These are phyloP conservation scores for Eristalis tenax DNA, from an alignment of 2,888 invertebrate species.

Conservation along the genomic window DNA sequence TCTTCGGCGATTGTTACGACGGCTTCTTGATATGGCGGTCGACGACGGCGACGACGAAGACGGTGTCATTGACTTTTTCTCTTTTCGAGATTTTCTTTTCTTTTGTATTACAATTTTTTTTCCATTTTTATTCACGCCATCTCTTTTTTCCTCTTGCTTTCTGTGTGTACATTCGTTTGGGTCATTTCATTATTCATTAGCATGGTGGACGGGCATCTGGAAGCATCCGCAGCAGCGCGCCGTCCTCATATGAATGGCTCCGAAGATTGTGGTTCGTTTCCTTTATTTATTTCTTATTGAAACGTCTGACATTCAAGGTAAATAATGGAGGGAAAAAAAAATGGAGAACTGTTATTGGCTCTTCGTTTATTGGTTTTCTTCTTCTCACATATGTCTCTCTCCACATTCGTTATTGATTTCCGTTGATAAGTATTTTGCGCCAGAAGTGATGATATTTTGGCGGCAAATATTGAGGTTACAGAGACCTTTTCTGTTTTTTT, in stretches of 20 bases:
- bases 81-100: slow-evolving; percentile 52
- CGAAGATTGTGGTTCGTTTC: slow-evolving; percentile 15
- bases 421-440: slow-evolving; percentile 22
- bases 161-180: slow-evolving; percentile 49
- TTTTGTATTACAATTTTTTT: not conserved
- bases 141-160: slow-evolving; percentile 26
- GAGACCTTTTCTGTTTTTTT: not conserved
- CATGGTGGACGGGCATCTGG: slow-evolving; percentile 21
- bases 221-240: not conserved
- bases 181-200: slow-evolving; percentile 66
- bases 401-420: slow-evolving; percentile 27
- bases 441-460: slow-evolving; percentile 13
- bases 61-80: slow-evolving; percentile 68
- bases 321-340: not conserved
- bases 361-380: not conserved
- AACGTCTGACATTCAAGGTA: not conserved
- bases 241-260: slow-evolving; percentile 23
- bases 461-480: slow-evolving; percentile 13
- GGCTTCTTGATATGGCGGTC: slow-evolving; percentile 39
- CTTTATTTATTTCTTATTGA: not conserved
- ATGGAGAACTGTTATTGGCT: not conserved
- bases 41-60: slow-evolving; percentile 2
- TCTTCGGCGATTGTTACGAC: slow-evolving; percentile 43
- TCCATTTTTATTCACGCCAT: slow-evolving; percentile 48
- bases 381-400: not conserved